A percentile compares a stretch with the other conserved stretches of the same genome.
These are phyloP conservation scores for Crenichthys baileyi DNA, from an alignment of 2,797 vertebrate species.

Conservation along the genomic window DNA sequence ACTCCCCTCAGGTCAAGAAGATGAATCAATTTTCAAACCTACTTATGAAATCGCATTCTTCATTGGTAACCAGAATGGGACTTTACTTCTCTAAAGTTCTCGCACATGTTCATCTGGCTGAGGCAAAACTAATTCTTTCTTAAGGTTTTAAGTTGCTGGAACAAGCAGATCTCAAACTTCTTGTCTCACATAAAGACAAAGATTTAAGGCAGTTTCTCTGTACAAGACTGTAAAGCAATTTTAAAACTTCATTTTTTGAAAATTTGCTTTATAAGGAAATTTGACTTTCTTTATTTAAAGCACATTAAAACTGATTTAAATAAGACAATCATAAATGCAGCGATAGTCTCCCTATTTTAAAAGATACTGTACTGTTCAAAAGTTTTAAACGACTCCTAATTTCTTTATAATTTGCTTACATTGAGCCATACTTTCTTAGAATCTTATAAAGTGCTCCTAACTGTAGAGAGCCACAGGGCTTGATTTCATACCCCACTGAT, in stretches of 20 bases:
- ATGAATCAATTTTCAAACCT: conserved; percentile 26
- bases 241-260: too few relatives aligned
- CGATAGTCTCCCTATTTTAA: background rate
- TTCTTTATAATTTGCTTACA: too few relatives aligned
- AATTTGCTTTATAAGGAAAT: background rate
- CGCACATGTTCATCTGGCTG: background rate
- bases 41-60: conserved; percentile 10
- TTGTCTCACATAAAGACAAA: background rate
- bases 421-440: too few relatives aligned
- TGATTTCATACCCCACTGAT: background rate
- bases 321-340: background rate
- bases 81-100: background rate
- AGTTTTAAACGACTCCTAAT: too few relatives aligned
- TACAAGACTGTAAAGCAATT: background rate
- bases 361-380: too few relatives aligned
- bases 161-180: background rate
- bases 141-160: background rate
- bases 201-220: background rate
- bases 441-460: too few relatives aligned
- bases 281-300: background rate
- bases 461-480: background rate
- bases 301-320: background rate
- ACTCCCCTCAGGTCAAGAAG: conserved; percentile 43
- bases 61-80: background rate
- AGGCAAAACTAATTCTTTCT: background rate